phyloP scores from a whole-genome alignment of 92 coral and sea anemone genomes.

The Phenganax subtilis region DNA sequence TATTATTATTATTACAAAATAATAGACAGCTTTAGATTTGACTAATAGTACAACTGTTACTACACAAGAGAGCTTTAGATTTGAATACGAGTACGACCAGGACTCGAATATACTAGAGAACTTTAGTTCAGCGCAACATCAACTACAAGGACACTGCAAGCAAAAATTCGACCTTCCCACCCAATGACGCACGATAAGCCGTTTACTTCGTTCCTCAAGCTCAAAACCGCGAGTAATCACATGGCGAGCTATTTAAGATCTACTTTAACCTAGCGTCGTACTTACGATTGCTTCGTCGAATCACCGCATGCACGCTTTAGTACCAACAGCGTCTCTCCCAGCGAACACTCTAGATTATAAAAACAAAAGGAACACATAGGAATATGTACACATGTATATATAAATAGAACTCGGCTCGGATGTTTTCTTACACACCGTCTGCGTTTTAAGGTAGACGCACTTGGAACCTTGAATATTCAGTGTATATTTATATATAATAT shows the following conservation, averaged over 20 bases:
- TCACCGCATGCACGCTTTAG: not conserved
- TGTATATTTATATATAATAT: too few species aligned
- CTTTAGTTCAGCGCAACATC: too few species aligned
- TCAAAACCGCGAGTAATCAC: not conserved
- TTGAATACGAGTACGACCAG: not conserved
- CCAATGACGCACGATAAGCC: too few species aligned
- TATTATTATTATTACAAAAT: too few species aligned
- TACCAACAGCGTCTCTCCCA: not conserved
- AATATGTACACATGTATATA: not conserved
- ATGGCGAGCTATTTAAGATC: not conserved
- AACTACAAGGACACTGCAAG: too few species aligned
- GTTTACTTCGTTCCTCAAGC: too few species aligned
- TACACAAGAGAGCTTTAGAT: not conserved
- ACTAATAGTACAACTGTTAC: too few species aligned
- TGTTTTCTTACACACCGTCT: slow-evolving; percentile 30
- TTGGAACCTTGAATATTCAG: not conserved
- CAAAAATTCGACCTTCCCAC: too few species aligned
- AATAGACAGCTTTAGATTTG: too few species aligned
- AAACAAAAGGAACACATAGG: not conserved
- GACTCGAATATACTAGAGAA: too few species aligned
- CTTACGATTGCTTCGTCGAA: not conserved
- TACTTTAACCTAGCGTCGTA: not conserved
- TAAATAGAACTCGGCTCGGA: not conserved
- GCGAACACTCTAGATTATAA: not conserved
- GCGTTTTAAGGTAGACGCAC: not conserved